phyloP scores from a whole-genome alignment of 2,888 invertebrate genomes.

The Ichneumon xanthorius region DNA sequence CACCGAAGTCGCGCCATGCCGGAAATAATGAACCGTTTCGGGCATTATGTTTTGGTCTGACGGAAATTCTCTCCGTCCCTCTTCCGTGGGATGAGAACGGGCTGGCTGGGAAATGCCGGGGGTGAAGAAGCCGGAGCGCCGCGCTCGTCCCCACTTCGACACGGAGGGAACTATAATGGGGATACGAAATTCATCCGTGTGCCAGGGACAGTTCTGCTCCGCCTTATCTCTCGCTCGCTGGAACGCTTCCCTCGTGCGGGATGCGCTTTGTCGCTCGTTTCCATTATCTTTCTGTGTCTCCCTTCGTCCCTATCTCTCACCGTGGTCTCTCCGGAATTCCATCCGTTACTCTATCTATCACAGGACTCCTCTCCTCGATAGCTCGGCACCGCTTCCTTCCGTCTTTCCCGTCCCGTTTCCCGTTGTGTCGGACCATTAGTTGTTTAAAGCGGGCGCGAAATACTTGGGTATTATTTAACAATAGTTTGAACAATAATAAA shows the following conservation, averaged over 20 bases:
- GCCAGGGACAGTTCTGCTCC: neutral
- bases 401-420: neutral
- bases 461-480: neutral
- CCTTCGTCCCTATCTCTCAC: slow-evolving; percentile 48
- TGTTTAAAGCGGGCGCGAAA: neutral
- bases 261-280: slow-evolving; percentile 42
- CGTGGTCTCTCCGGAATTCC: slow-evolving; percentile 38
- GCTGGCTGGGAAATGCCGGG: neutral
- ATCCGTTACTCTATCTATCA: slow-evolving; percentile 39
- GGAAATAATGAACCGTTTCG: slow-evolving; percentile 74
- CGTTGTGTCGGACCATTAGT: neutral
- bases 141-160: neutral
- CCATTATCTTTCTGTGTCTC: slow-evolving; percentile 33
- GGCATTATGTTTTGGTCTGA: slow-evolving; percentile 68
- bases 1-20: slow-evolving; percentile 56
- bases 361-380: slow-evolving; percentile 14
- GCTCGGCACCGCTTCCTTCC: slow-evolving; percentile 24
- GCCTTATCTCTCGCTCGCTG: neutral
- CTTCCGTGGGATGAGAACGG: neutral
- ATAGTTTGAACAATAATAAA: neutral
- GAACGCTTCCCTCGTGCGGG: neutral
- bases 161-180: neutral
- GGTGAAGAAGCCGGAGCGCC: neutral
- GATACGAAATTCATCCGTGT: neutral
- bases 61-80: slow-evolving; percentile 38